A percentile compares a stretch with the other conserved stretches of the same genome.
These are phyloP conservation scores for Serranus cabrilla DNA, from an alignment of 2,797 vertebrate species.

Conservation along the genomic window DNA sequence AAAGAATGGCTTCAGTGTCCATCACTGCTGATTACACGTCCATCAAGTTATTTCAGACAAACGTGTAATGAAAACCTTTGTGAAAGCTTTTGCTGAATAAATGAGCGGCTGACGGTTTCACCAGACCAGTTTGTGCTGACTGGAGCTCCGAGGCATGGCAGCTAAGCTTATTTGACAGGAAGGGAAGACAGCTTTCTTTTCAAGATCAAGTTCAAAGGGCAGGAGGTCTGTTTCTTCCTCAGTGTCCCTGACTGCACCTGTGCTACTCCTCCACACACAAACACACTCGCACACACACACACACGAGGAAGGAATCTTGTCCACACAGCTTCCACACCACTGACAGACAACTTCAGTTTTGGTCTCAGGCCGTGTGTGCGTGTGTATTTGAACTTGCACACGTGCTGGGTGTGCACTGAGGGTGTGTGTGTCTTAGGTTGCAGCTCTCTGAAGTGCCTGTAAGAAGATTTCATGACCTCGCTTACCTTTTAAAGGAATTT, in stretches of 20 bases:
- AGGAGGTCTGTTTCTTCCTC: slow-evolving; percentile 74
- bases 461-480: slow-evolving; percentile 74
- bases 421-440: slow-evolving; percentile 22
- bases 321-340: slow-evolving; percentile 35
- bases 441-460: slow-evolving; percentile 59
- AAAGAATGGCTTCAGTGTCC: slow-evolving; percentile 2
- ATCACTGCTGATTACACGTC: slow-evolving; percentile 23
- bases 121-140: slow-evolving; percentile 62
- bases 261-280: slow-evolving; percentile 52
- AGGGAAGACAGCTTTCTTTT: slow-evolving; percentile 80
- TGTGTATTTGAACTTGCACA: slow-evolving; percentile 27
- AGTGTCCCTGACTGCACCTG: slow-evolving; percentile 86
- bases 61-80: slow-evolving; percentile 17
- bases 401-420: neutral
- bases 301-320: slow-evolving; percentile 21
- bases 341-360: slow-evolving; percentile 66
- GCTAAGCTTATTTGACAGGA: slow-evolving; percentile 79
- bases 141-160: slow-evolving; percentile 74
- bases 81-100: slow-evolving; percentile 20
- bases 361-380: slow-evolving; percentile 23
- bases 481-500: slow-evolving; percentile 76
- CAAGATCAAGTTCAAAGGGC: slow-evolving; percentile 86
- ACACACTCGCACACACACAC: slow-evolving; percentile 14
- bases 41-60: slow-evolving; percentile 20
- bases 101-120: slow-evolving; percentile 33